phyloP scores from a whole-genome alignment of 2,888 invertebrate species.

The Smittia sp. region DNA sequence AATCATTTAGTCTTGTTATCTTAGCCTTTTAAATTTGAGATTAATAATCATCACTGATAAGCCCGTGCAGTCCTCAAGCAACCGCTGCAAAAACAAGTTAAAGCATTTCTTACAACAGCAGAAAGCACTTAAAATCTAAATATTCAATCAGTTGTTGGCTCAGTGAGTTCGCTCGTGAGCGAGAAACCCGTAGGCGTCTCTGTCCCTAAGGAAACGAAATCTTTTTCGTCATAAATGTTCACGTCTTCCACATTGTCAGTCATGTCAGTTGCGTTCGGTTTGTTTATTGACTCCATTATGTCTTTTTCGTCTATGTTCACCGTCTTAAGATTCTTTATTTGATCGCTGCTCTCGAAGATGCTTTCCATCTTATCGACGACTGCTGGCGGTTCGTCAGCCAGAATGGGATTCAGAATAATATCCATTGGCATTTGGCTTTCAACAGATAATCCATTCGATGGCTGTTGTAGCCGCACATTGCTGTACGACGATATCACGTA shows the following conservation, averaged over 20 bases:
- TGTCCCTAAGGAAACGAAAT: background rate
- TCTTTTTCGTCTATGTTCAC: constrained; percentile 1
- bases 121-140: no score
- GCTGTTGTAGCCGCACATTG: constrained; percentile 32
- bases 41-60: no score
- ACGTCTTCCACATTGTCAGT: background rate
- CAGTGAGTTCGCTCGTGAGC: background rate
- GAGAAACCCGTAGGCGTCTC: background rate
- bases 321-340: constrained; percentile 20
- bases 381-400: constrained; percentile 27
- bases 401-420: constrained; percentile 4
- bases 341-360: background rate
- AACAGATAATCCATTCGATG: background rate
- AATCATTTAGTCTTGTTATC: no score
- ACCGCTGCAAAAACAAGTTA: no score
- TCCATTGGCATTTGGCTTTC: constrained; percentile 35
- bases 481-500: constrained; percentile 29
- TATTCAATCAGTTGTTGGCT: background rate
- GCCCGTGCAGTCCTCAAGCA: no score
- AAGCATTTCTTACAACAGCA: no score
- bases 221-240: constrained; percentile 5
- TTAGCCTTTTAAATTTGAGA: no score
- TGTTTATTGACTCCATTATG: constrained; percentile 32
- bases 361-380: constrained; percentile 31
- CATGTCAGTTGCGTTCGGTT: constrained; percentile 1